These are phyloP conservation scores for Pomacea canaliculata DNA, from an alignment of 2,888 invertebrate species.

Conservation along the genomic window DNA sequence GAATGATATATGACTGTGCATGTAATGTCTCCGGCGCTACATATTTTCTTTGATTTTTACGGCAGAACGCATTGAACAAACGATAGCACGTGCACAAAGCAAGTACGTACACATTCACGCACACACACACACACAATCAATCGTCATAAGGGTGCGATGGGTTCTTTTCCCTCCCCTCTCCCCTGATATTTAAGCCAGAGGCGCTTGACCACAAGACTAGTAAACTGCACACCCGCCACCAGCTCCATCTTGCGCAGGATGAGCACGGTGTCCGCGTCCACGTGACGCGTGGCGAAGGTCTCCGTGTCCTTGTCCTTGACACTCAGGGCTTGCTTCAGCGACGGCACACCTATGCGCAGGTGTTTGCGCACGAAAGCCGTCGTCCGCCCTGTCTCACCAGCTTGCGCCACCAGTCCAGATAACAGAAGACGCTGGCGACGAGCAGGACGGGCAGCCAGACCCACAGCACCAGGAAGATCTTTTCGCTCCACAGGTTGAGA, in stretches of 20 bases:
- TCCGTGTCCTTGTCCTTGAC: slow-evolving; percentile 1
- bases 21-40: too few relatives aligned
- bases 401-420: slow-evolving; percentile 26
- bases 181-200: neutral
- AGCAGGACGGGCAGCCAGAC: slow-evolving; percentile 71
- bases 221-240: slow-evolving; percentile 1
- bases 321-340: neutral
- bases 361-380: slow-evolving; percentile 23
- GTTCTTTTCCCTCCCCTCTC: too few relatives aligned
- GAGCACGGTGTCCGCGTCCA: slow-evolving; percentile 31
- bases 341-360: slow-evolving; percentile 6
- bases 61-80: too few relatives aligned
- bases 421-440: slow-evolving; percentile 26
- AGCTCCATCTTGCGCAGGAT: slow-evolving; percentile 28
- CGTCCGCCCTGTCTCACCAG: slow-evolving; percentile 24
- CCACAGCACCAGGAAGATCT: slow-evolving; percentile 72
- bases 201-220: slow-evolving; percentile 9
- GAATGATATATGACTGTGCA: too few relatives aligned
- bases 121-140: too few relatives aligned
- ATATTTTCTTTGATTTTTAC: too few relatives aligned
- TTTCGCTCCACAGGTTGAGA: slow-evolving; percentile 65
- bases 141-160: too few relatives aligned
- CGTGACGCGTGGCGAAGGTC: slow-evolving; percentile 23
- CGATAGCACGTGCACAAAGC: too few relatives aligned
- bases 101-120: too few relatives aligned